These are phyloP conservation scores for Mormyrops boulengeri DNA, from an alignment of 2,797 vertebrate genomes.

Conservation along the genomic window DNA sequence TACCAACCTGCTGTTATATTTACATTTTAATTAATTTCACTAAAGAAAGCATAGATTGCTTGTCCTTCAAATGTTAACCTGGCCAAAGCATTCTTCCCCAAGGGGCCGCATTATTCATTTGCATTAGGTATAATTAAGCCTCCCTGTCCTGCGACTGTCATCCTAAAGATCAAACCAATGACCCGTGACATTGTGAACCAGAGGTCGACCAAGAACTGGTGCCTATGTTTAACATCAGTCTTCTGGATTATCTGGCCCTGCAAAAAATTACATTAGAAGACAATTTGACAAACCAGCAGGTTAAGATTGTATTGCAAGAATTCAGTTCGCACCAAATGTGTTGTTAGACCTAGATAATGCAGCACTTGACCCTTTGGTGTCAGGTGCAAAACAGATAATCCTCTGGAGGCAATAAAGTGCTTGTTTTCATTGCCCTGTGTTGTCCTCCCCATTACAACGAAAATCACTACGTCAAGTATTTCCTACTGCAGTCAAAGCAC, in stretches of 20 bases:
- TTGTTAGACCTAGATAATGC: background rate
- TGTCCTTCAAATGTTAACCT: slow-evolving; percentile 11
- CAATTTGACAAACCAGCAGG: background rate
- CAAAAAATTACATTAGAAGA: background rate
- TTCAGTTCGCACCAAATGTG: background rate
- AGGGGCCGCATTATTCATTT: background rate
- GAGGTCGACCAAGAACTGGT: background rate
- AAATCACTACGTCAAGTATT: background rate
- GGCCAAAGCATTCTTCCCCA: background rate
- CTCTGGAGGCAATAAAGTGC: background rate
- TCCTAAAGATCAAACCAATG: background rate
- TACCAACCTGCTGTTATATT: background rate
- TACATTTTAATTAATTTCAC: slow-evolving; percentile 13
- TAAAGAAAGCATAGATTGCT: background rate
- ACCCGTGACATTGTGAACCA: background rate
- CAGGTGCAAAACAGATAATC: background rate
- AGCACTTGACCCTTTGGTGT: background rate
- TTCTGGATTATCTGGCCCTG: background rate
- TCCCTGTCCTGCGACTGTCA: background rate
- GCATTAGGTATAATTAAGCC: background rate
- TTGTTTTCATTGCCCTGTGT: background rate
- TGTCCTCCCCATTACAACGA: background rate
- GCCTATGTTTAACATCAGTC: background rate
- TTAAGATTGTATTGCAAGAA: background rate
- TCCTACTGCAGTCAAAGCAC: background rate